Evolutionary conservation across 2,113 vertebrate species (phyloP).

Genomic region (Triplophysa tibetana): DNA sequence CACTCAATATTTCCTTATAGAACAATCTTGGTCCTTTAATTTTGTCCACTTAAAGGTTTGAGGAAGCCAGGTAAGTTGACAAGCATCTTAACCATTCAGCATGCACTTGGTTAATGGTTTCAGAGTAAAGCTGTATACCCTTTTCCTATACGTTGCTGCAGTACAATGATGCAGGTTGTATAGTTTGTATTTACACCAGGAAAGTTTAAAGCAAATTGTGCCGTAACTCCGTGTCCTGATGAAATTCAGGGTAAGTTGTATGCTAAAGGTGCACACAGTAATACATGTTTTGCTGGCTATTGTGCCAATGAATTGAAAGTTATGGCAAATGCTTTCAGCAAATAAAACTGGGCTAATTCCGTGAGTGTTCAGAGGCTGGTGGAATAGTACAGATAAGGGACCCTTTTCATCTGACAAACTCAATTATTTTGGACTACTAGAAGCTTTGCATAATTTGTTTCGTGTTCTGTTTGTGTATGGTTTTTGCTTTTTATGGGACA

Average conservation of each 20-base stretch:
- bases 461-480: too few relatives aligned
- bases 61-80: constrained; percentile 21
- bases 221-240: not conserved
- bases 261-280: too few relatives aligned
- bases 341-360: too few relatives aligned
- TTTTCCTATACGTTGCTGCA: not conserved
- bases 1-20: not conserved
- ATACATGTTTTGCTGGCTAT: too few relatives aligned
- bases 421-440: too few relatives aligned
- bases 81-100: not conserved
- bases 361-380: too few relatives aligned
- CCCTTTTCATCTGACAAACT: too few relatives aligned
- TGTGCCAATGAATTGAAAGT: too few relatives aligned
- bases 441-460: too few relatives aligned
- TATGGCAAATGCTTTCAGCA: too few relatives aligned
- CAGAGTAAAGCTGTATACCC: not conserved
- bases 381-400: too few relatives aligned
- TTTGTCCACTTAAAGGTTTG: not conserved
- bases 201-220: not conserved
- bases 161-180: not conserved
- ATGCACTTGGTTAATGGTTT: not conserved
- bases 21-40: not conserved
- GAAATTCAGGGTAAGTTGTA: not conserved
- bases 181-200: not conserved
- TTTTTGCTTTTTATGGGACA: too few relatives aligned